phyloP scores from a whole-genome alignment of 2,888 invertebrate species.

The Eudemis profundana region DNA sequence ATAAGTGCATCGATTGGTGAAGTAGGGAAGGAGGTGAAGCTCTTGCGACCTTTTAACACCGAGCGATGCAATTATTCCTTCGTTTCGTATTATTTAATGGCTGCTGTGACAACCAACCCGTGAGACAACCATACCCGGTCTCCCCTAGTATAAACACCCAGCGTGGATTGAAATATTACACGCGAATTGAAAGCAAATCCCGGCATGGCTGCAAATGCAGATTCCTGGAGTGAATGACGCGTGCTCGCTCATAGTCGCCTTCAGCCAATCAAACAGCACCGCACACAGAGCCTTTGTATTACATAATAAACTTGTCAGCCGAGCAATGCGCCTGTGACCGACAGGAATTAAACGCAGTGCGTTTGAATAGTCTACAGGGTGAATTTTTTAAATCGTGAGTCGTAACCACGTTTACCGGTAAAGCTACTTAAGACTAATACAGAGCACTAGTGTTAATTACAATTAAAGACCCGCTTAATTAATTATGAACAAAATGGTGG shows the following conservation, averaged over 20 bases:
- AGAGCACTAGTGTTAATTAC: too few species aligned
- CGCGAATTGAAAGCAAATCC: constrained; percentile 18
- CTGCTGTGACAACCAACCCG: too few species aligned
- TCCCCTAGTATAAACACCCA: too few species aligned
- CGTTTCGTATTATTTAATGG: too few species aligned
- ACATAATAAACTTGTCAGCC: constrained; percentile 66
- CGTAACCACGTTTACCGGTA: too few species aligned
- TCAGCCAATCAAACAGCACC: constrained; percentile 63
- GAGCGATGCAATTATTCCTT: too few species aligned
- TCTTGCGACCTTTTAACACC: too few species aligned
- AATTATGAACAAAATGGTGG: too few species aligned
- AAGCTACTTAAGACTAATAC: too few species aligned
- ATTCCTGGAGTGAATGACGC: constrained; percentile 37
- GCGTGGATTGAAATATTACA: not conserved
- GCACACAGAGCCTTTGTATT: constrained; percentile 65
- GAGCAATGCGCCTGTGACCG: constrained; percentile 51
- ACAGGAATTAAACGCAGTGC: constrained; percentile 54
- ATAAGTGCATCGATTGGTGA: too few species aligned
- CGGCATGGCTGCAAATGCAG: constrained; percentile 28
- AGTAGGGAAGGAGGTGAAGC: too few species aligned
- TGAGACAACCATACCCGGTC: not conserved
- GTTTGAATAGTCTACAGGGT: not conserved
- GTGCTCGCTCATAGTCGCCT: constrained; percentile 8
- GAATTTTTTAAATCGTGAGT: not conserved
- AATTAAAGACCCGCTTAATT: too few species aligned